Evolutionary conservation across 2,888 invertebrate species (phyloP), one percentile per base, ranked within the genome.

Genomic region (Andricus quercusramuli): DNA sequence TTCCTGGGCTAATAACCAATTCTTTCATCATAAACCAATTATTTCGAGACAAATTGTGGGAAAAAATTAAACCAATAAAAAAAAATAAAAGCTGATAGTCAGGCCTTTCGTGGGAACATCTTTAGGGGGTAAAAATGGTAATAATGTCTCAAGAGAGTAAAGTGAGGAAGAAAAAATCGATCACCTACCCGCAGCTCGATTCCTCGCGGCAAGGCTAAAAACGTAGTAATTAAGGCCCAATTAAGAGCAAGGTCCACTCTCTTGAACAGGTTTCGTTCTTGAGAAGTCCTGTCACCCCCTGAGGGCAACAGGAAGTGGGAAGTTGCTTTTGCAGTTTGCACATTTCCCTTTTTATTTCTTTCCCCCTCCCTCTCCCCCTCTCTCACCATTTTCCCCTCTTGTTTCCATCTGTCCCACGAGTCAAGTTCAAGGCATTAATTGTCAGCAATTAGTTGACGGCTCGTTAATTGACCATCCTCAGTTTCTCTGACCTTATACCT

Each of bases 391-490:
- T 51, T 29, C 44, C 20, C 32, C 41, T 62, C 32, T 41, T 6
- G 22, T 77, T 59, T 76, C 22, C 13, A 6, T 59, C 20, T 11
- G 59, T 59, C 51, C 37, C 13, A 59, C 15, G 32, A 59, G 32
- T 29, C 20, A 79, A 79, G 29, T 80, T 77, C 70, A 47, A 59
- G 59, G 79, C 82, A 80, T 85, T 79, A 81, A 81, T 81, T 79
- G 77, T 25, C 77, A 32, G 64, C 68, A 77, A 81, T 81, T 79
- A 81, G 79, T 77, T 77, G 65, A 62, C 77, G 47, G 56, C 78
- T 80, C 32, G 59, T 79, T 68, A 76, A 68, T 70, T 74, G 65
- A 6, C 70, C 74, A 32, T 78, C 22, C 37, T 56, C 66, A 32
- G 65, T 79, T 20, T 76, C 25, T 62, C 37, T 13, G 65, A 62